These are phyloP conservation scores for Limulus polyphemus DNA, from an alignment of 2,888 invertebrate species.

Conservation along the genomic window DNA sequence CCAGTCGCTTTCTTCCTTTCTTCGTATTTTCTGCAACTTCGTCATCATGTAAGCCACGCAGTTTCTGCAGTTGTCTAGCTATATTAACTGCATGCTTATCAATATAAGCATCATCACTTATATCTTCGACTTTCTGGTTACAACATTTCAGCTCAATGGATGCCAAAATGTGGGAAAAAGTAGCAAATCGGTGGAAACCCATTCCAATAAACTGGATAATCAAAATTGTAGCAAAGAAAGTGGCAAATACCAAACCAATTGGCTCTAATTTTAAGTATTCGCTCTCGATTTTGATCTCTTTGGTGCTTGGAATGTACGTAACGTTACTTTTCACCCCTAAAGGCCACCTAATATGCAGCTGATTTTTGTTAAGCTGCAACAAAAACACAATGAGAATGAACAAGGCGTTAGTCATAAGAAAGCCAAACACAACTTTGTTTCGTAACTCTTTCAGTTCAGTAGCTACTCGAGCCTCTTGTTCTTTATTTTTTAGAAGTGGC, in stretches of 20 bases:
- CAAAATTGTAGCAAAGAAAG: conserved; percentile 92
- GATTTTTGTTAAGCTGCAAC: conserved; percentile 95
- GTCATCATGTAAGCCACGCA: conserved; percentile 29
- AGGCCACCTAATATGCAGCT: conserved; percentile 91
- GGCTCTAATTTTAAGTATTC: conserved; percentile 90
- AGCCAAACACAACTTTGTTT: conserved; percentile 87
- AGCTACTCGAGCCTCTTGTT: conserved; percentile 81
- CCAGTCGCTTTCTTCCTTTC: conserved; percentile 51
- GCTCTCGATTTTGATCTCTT: conserved; percentile 84
- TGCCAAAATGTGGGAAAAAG: conserved; percentile 88
- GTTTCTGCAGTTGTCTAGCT: conserved; percentile 67
- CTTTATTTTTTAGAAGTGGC: conserved; percentile 84
- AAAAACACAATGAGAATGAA: conserved; percentile 98
- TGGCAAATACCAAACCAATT: conserved; percentile 91
- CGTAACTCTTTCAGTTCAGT: conserved; percentile 84
- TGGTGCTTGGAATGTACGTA: conserved; percentile 74
- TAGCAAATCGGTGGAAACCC: conserved; percentile 97
- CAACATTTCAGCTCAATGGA: conserved; percentile 81
- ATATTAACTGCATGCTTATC: conserved; percentile 91
- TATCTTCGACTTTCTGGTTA: conserved; percentile 70
- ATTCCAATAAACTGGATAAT: conserved; percentile 93
- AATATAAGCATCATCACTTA: conserved; percentile 73
- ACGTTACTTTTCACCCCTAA: conserved; percentile 87
- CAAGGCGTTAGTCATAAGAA: conserved; percentile 97
- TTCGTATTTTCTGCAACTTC: conserved; percentile 47